Evolutionary conservation across 2,888 invertebrate species (phyloP).

Genomic region (Xanthostigma xanthostigma): DNA sequence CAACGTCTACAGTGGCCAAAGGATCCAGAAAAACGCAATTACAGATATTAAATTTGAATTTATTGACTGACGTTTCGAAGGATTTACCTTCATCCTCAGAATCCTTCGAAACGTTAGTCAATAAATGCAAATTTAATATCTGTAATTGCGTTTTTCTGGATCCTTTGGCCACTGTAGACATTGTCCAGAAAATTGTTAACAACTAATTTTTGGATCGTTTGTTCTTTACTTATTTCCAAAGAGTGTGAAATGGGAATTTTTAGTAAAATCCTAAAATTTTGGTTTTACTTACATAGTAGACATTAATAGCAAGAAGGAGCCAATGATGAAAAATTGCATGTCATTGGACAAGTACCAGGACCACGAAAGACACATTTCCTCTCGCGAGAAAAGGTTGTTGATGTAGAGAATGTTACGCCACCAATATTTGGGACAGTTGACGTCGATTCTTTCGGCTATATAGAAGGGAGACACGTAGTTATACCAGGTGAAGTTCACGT

Average conservation of each 20-base stretch:
- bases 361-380: conserved; percentile 34
- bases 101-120: too few relatives aligned
- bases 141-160: too few relatives aligned
- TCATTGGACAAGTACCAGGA: conserved; percentile 34
- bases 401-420: conserved; percentile 36
- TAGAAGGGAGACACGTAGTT: conserved; percentile 25
- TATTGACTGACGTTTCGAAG: too few relatives aligned
- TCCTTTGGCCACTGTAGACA: too few relatives aligned
- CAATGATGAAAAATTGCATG: conserved; percentile 31
- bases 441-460: conserved; percentile 25
- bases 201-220: too few relatives aligned
- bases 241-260: neutral
- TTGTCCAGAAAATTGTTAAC: too few relatives aligned
- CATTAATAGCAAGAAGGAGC: conserved; percentile 25
- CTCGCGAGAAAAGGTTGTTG: conserved; percentile 29
- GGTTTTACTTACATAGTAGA: conserved; percentile 27
- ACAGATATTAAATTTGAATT: too few relatives aligned
- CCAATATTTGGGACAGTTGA: conserved; percentile 32
- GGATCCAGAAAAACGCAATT: too few relatives aligned
- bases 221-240: too few relatives aligned
- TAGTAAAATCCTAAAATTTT: neutral
- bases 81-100: too few relatives aligned
- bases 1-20: too few relatives aligned
- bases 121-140: too few relatives aligned
- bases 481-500: conserved; percentile 26